These are phyloP conservation scores for Uria aalge DNA, from an alignment of 2,113 vertebrate species.

Conservation along the genomic window DNA sequence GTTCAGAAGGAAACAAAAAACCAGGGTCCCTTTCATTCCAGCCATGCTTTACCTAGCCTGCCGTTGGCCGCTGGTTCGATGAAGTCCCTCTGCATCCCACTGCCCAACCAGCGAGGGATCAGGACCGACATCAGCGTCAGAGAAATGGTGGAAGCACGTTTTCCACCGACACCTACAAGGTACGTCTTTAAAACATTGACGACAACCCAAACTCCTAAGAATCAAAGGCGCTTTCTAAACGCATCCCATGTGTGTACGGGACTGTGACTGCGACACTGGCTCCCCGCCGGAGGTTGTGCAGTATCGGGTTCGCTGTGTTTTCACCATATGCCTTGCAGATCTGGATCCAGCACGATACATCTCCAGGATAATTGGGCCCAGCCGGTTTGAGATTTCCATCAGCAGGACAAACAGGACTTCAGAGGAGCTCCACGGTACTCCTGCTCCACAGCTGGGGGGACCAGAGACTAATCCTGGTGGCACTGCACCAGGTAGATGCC, in stretches of 20 bases:
- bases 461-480: background rate
- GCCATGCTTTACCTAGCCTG: background rate
- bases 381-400: background rate
- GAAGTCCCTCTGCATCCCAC: background rate
- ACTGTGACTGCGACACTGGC: background rate
- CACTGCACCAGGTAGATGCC: background rate
- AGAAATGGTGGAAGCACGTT: background rate
- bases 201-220: background rate
- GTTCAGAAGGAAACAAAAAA: background rate
- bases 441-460: background rate
- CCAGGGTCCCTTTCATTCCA: rapidly evolving
- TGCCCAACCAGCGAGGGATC: background rate
- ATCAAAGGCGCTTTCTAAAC: background rate
- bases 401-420: background rate
- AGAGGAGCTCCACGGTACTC: background rate
- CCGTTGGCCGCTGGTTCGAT: rapidly evolving
- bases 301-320: background rate
- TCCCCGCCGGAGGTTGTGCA: no score
- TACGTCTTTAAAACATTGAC: background rate
- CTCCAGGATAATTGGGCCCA: background rate
- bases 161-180: background rate
- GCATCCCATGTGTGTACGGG: background rate
- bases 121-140: background rate
- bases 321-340: background rate
- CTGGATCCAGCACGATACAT: background rate